Evolutionary conservation across 2,113 vertebrate species (phyloP).

Genomic region (Gobio gobio): DNA sequence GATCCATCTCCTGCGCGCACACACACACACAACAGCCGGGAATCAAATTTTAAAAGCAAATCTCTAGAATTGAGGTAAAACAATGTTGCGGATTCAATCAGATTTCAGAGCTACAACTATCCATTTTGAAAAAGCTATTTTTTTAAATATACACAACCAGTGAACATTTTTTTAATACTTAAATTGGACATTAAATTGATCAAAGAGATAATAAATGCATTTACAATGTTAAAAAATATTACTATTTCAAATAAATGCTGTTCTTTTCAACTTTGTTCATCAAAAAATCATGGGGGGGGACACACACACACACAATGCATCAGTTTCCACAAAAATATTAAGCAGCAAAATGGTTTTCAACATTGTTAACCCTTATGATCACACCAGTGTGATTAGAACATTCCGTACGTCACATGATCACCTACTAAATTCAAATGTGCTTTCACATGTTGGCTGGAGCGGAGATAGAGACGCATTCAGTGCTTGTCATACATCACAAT

Average conservation of each 20-base stretch:
- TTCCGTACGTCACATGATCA: too few species aligned
- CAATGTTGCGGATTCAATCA: background rate
- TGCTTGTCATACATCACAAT: too few species aligned
- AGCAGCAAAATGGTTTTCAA: too few species aligned
- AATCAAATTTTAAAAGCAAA: background rate
- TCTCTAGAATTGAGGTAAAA: background rate
- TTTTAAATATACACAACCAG: background rate
- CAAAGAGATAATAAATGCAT: background rate
- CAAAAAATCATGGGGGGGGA: too few species aligned
- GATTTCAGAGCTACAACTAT: background rate
- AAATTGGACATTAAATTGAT: background rate
- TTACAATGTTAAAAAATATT: background rate
- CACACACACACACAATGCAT: too few species aligned
- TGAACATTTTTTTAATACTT: background rate
- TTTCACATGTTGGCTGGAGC: too few species aligned
- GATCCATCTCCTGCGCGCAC: slow-evolving; percentile 95
- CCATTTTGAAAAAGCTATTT: background rate
- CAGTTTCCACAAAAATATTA: too few species aligned
- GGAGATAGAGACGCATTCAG: too few species aligned
- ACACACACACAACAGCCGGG: background rate
- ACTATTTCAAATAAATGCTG: background rate
- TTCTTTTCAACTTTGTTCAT: background rate
- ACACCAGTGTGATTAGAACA: too few species aligned
- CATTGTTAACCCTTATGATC: too few species aligned
- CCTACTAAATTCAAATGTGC: too few species aligned